Conservation (phyloP, 2,888 invertebrate genomes). For the Agrochola circellaris region DNA sequence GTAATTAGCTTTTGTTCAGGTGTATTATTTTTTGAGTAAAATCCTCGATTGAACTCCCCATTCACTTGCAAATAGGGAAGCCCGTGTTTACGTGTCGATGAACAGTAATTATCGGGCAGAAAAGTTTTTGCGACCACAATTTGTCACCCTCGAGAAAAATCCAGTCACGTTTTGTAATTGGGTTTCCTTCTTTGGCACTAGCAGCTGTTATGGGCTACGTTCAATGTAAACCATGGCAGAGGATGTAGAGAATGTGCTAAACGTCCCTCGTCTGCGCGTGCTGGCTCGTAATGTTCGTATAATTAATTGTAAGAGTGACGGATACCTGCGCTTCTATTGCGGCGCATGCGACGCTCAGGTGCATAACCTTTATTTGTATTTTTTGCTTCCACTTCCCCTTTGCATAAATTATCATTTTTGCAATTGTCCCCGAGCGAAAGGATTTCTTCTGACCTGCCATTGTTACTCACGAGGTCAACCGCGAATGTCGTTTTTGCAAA, state of each 20-base stretch:
- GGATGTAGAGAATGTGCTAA: slow-evolving; percentile 71
- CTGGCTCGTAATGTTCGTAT: slow-evolving; percentile 76
- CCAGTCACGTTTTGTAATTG: slow-evolving; percentile 85
- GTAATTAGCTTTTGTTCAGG: slow-evolving; percentile 88
- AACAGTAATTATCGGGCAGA: slow-evolving; percentile 82
- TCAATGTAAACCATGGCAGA: slow-evolving; percentile 75
- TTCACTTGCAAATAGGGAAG: slow-evolving; percentile 84
- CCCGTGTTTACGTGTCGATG: slow-evolving; percentile 83
- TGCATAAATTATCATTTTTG: slow-evolving; percentile 89
- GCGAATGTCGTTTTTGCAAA: not conserved
- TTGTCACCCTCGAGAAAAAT: slow-evolving; percentile 76
- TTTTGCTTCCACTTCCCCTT: slow-evolving; percentile 88
- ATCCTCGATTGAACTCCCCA: slow-evolving; percentile 73
- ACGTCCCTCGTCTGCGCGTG: slow-evolving; percentile 78
- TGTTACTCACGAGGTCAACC: slow-evolving; percentile 39
- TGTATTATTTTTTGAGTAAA: slow-evolving; percentile 82
- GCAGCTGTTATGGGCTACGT: slow-evolving; percentile 54
- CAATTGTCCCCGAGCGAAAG: slow-evolving; percentile 73
- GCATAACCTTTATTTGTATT: slow-evolving; percentile 88
- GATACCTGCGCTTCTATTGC: slow-evolving; percentile 70
- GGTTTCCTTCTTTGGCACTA: slow-evolving; percentile 59
- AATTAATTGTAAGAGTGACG: slow-evolving; percentile 85
- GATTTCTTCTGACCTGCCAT: slow-evolving; percentile 47
- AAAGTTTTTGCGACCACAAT: slow-evolving; percentile 73
- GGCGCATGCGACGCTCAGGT: slow-evolving; percentile 86